These are phyloP conservation scores for Bacillus rossius DNA, from an alignment of 1,140 invertebrate genomes.

Conservation along the genomic window DNA sequence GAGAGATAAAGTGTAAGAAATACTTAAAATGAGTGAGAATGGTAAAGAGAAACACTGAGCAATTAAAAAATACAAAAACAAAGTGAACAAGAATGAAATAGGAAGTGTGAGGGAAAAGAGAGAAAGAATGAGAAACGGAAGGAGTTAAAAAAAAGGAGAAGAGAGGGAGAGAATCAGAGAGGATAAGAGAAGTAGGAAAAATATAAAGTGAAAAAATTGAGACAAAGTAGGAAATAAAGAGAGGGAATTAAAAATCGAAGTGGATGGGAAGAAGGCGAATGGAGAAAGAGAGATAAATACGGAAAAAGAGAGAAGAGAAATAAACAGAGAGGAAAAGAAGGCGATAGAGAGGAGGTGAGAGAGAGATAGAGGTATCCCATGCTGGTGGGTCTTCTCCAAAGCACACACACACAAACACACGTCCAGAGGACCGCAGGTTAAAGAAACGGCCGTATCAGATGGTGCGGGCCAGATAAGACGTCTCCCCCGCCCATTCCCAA, in stretches of 20 bases:
- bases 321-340: not conserved
- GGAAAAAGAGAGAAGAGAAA: not conserved
- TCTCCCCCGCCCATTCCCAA: no score
- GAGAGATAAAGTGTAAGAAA: not conserved
- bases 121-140: not conserved
- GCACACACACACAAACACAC: not conserved
- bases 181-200: not conserved
- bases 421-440: no score
- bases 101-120: not conserved
- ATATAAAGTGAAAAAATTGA: not conserved
- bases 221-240: not conserved
- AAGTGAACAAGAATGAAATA: not conserved
- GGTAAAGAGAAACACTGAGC: not conserved
- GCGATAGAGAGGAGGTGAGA: not conserved
- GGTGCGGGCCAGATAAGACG: no score
- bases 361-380: not conserved
- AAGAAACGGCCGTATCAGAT: no score
- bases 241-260: not conserved
- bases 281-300: not conserved
- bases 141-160: not conserved
- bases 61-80: not conserved
- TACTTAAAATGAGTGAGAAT: not conserved
- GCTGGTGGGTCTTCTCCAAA: no score
- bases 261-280: not conserved
- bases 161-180: not conserved